A percentile compares a stretch with the other conserved stretches of the same genome.
Evolutionary conservation across 2,888 invertebrate species (phyloP).

Genomic region (Diaprepes abbreviatus): DNA sequence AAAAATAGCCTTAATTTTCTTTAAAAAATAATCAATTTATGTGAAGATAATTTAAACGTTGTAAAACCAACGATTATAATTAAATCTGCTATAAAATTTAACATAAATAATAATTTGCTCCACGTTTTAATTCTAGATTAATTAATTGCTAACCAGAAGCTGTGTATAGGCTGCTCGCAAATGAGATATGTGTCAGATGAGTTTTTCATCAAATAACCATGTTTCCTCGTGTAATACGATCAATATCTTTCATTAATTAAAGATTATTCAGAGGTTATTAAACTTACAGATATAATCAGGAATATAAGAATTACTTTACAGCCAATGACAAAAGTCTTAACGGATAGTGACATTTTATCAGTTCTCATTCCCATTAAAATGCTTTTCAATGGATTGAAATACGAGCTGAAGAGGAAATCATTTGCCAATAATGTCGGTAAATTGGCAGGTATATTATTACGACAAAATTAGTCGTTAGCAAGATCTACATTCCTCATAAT

Average conservation of each 20-base stretch:
- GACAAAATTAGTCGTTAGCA: neutral
- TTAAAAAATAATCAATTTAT: too few relatives aligned
- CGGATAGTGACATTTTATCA: constrained; percentile 1
- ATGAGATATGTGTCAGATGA: neutral
- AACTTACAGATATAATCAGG: constrained; percentile 5
- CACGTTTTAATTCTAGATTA: too few relatives aligned
- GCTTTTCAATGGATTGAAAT: neutral
- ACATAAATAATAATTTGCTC: too few relatives aligned
- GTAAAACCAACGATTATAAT: too few relatives aligned
- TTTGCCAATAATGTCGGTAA: constrained; percentile 11
- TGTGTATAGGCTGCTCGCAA: neutral
- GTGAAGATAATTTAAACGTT: too few relatives aligned
- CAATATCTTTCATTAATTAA: constrained; percentile 12
- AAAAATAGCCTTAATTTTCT: too few relatives aligned
- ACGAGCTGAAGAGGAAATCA: neutral
- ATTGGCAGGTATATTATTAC: constrained; percentile 3
- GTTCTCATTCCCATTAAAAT: constrained; percentile 6
- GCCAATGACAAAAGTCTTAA: constrained; percentile 12
- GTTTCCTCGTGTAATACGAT: constrained; percentile 3
- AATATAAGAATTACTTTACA: neutral
- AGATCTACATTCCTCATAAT: neutral
- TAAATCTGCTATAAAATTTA: too few relatives aligned
- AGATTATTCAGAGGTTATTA: constrained; percentile 6
- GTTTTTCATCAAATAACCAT: neutral
- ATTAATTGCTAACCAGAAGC: neutral